These are phyloP conservation scores for Pseudochromis fuscus DNA, from an alignment of 2,797 vertebrate genomes.

Conservation along the genomic window DNA sequence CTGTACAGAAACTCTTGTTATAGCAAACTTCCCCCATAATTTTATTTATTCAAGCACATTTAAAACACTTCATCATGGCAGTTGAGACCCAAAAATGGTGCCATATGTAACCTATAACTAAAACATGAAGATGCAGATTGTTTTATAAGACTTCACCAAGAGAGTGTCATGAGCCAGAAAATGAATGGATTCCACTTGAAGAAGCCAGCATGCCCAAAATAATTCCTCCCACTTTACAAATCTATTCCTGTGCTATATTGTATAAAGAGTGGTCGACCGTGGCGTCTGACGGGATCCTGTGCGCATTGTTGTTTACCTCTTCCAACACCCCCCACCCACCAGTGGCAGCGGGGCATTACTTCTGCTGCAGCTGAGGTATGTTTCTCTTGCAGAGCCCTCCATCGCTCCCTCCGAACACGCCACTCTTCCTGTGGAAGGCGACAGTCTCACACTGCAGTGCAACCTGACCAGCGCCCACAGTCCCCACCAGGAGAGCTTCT, in stretches of 20 bases:
- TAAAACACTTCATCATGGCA: background rate
- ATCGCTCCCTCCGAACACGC: slow-evolving; percentile 89
- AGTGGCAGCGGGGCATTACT: slow-evolving; percentile 14
- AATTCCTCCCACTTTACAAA: slow-evolving; percentile 44
- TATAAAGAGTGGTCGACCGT: slow-evolving; percentile 10
- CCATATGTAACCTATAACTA: background rate
- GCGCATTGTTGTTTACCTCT: slow-evolving; percentile 24
- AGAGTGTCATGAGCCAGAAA: slow-evolving; percentile 17
- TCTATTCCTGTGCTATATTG: slow-evolving; percentile 31
- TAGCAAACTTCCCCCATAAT: too few relatives aligned
- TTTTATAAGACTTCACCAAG: background rate
- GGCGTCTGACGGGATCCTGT: slow-evolving; percentile 21
- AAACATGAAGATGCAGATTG: slow-evolving; percentile 13
- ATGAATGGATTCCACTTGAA: slow-evolving; percentile 35
- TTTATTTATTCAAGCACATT: too few relatives aligned
- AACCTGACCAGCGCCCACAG: slow-evolving; percentile 90
- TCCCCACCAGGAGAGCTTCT: slow-evolving; percentile 85
- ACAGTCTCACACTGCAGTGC: slow-evolving; percentile 89
- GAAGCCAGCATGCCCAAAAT: slow-evolving; percentile 22
- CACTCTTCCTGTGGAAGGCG: slow-evolving; percentile 77
- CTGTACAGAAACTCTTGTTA: background rate
- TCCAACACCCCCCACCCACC: slow-evolving; percentile 28
- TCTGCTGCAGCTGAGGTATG: slow-evolving; percentile 45
- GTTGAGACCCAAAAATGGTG: background rate
- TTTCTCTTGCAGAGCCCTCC: slow-evolving; percentile 89